Base-by-base conservation (phyloP, 1,140 invertebrate species). In the Pteromalus puparum region DNA sequence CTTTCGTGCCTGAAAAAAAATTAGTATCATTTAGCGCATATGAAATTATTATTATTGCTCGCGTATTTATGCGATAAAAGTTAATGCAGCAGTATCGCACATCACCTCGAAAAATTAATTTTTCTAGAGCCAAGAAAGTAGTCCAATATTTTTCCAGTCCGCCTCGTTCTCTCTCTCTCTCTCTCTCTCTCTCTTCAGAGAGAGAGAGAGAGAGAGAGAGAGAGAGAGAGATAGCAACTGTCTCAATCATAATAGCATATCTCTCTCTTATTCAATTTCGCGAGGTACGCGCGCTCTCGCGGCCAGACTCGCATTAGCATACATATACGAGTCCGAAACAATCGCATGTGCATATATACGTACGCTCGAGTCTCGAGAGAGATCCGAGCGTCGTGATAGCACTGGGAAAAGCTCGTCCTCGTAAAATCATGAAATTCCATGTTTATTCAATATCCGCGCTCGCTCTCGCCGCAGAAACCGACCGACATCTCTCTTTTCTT, bases 341-440 rank as follows among this genome's bases (percentile, higher is more conserved):
- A 90, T 90, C 87, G 88, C 73, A 76, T 85, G 70, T n/a, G 21
- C 28, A 65, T n/a, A n/a, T n/a, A n/a, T 18, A 38, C 72, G 87
- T 34, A 34, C 30, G 30, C 30, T 34, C 86, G 72, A 67, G 87
- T 84, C 10, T 85, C 87, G 86, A 26, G 85, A 84, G 85, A 86
- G 87, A 88, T 89, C 42, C 53, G 73, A 38, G 82, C 28, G 34
- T 34, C 21, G n/a, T 46, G 89, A 88, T 89, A 89, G 10, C 38
- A 30, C 26, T 24, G 84, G 82, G 82, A 86, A 81, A 81, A 85
- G 72, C 86, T 90, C 70, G 89, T 87, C 87, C 87, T 91, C 91
- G 84, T 93, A 92, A 93, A 92, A 93, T 92, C 90, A 93, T 89
- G 90, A 90, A 92, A 92, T 92, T 92, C 88, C 89, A 93, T 93